These are phyloP conservation scores for Corapipo altera DNA, from an alignment of 2,113 vertebrate genomes.

Conservation along the genomic window DNA sequence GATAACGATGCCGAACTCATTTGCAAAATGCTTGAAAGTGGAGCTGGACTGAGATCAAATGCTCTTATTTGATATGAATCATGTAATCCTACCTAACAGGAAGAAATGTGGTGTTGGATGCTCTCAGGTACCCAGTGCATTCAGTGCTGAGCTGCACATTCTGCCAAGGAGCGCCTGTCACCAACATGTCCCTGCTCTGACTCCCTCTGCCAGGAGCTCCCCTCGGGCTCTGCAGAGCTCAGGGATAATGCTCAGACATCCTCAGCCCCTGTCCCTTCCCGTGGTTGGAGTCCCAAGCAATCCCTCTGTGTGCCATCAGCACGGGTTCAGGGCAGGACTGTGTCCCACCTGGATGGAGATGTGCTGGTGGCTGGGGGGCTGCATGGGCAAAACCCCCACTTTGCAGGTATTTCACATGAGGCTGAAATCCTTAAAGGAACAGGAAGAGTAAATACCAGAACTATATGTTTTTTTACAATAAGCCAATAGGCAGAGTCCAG, in stretches of 20 bases:
- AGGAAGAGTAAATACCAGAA: not conserved
- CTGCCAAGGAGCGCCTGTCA: not conserved
- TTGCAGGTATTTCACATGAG: not conserved
- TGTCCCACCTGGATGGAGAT: not conserved
- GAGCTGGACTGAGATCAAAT: not conserved
- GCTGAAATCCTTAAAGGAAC: not conserved
- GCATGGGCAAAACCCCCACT: not conserved
- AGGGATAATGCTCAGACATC: not conserved
- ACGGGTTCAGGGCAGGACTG: not conserved
- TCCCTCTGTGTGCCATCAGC: not conserved
- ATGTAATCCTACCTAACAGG: not conserved
- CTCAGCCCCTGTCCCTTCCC: not conserved
- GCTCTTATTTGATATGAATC: not conserved
- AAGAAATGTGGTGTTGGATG: not conserved
- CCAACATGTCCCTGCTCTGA: rapidly evolving
- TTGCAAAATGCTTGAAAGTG: not conserved
- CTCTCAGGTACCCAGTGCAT: not conserved
- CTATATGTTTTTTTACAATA: not conserved
- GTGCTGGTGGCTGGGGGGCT: not conserved
- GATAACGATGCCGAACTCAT: not conserved
- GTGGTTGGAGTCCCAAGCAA: not conserved
- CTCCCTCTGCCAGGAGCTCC: not conserved
- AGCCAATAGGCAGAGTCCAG: not conserved
- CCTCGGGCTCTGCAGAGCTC: not conserved
- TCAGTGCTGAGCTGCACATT: not conserved